Evolutionary conservation across 1,140 invertebrate species (phyloP), one percentile per base, ranked within the genome.

Genomic region (Pemphigus obesinymphae): DNA sequence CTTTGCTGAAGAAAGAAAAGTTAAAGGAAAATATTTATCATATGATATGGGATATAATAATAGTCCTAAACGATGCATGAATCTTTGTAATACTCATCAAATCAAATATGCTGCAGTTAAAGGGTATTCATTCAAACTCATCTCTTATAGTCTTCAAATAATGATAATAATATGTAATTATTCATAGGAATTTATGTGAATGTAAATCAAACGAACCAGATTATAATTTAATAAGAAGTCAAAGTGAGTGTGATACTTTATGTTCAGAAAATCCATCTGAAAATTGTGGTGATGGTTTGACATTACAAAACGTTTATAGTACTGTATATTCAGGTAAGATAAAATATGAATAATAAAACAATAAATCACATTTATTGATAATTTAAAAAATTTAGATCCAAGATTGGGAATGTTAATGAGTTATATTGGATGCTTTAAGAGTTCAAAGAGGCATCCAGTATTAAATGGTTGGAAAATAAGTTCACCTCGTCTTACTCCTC

Each of bases 31-130:
- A 20, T 11, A 26, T 63, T 31, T 80, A 45, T 26, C 8, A 11
- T 63, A 43, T 17, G 10, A 80, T 3, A 80, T 84, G 45, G 58
- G 58, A n/a, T 73, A 82, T 20, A 84, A 82, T 20, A 84, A 84
- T 34, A 83, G 80, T 13, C 83, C 84, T 15, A 82, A 73, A 23
- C 68, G 82, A 20, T 84, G 84, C 43, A 45, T 84, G 63, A 84
- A 84, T 55, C 78, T 84, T n/a, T 84, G 84, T 63, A 70, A 83
- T 15, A 48, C n/a, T 31, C 34, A 80, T 29, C 50, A 17, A 61
- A 63, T 61, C 31, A 80, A 61, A 80, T 80, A 80, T 61, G 76
- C 76, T 31, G 37, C 23, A 10, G n/a, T 63, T n/a, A 80, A 45
- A 10, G 76, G 75, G 75, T 78, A 61, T 3, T 29, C 8, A 34